A percentile compares a stretch with the other conserved stretches of the same genome.
phyloP scores from a whole-genome alignment of 2,888 invertebrate species.

The Creontiades dilutus region DNA sequence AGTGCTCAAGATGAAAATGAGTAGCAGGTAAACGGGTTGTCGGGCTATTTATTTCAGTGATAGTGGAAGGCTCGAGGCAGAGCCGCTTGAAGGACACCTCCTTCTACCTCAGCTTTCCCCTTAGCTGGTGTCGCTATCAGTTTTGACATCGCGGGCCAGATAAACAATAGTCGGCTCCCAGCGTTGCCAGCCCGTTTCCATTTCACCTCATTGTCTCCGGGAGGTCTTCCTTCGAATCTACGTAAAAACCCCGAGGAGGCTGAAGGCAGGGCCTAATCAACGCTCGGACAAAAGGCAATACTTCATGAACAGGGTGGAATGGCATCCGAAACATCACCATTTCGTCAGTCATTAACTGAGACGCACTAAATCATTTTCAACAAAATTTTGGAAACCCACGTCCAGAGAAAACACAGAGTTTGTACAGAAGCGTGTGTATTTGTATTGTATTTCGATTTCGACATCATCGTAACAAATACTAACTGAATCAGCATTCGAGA shows the following conservation, averaged over 20 bases:
- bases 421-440: too few relatives aligned
- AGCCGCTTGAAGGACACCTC: slow-evolving; percentile 52
- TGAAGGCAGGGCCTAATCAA: not conserved
- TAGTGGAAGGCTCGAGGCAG: slow-evolving; percentile 33
- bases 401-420: too few relatives aligned
- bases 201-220: slow-evolving; percentile 41
- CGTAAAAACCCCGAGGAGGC: not conserved
- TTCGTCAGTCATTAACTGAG: too few relatives aligned
- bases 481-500: too few relatives aligned
- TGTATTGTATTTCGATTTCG: too few relatives aligned
- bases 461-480: too few relatives aligned
- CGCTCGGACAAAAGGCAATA: not conserved
- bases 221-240: slow-evolving; percentile 29
- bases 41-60: slow-evolving; percentile 59
- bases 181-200: slow-evolving; percentile 52
- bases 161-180: slow-evolving; percentile 61
- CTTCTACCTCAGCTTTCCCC: slow-evolving; percentile 55
- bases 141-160: slow-evolving; percentile 65
- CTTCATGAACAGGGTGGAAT: too few relatives aligned
- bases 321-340: too few relatives aligned
- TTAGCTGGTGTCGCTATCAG: slow-evolving; percentile 60
- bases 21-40: slow-evolving; percentile 40
- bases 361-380: too few relatives aligned
- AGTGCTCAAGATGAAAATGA: slow-evolving; percentile 52
- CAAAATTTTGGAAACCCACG: too few relatives aligned